Evolutionary conservation across 2,113 vertebrate species (phyloP).

Genomic region (Boleophthalmus pectinirostris): DNA sequence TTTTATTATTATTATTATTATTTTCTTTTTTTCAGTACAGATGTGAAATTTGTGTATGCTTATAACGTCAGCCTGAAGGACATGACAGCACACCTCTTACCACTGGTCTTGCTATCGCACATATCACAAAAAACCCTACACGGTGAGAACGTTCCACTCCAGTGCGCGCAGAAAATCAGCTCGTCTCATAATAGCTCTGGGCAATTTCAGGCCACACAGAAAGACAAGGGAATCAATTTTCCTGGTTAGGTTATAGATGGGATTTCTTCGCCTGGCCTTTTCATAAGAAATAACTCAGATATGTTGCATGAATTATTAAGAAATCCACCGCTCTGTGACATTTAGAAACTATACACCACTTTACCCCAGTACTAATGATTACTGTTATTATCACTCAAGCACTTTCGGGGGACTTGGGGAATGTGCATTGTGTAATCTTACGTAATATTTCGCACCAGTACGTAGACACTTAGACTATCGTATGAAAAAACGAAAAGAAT

Average conservation of each 20-base stretch:
- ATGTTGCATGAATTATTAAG: constrained; percentile 67
- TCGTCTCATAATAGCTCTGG: constrained; percentile 68
- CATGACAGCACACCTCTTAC: constrained; percentile 44
- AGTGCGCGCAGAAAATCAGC: constrained; percentile 66
- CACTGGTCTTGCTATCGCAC: constrained; percentile 51
- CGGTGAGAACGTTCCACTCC: constrained; percentile 58
- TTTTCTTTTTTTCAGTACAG: not conserved
- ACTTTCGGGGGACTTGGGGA: constrained; percentile 9
- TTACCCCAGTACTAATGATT: constrained; percentile 33
- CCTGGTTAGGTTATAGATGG: constrained; percentile 73
- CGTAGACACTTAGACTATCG: constrained; percentile 13
- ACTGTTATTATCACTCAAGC: constrained; percentile 27
- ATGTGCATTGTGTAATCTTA: constrained; percentile 40
- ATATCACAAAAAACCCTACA: constrained; percentile 47
- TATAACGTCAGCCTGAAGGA: constrained; percentile 25
- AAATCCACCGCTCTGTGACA: constrained; percentile 32
- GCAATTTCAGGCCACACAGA: constrained; percentile 78
- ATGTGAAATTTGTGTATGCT: constrained; percentile 12
- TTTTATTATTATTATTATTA: too few species aligned
- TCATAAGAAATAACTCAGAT: constrained; percentile 63
- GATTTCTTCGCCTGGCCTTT: constrained; percentile 54
- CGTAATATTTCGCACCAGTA: constrained; percentile 17
- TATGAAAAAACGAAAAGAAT: constrained; percentile 18
- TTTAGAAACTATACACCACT: constrained; percentile 2
- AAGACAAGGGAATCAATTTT: constrained; percentile 78